Evolutionary conservation across 2,888 invertebrate species (phyloP).

Genomic region (Cantharis rufa): DNA sequence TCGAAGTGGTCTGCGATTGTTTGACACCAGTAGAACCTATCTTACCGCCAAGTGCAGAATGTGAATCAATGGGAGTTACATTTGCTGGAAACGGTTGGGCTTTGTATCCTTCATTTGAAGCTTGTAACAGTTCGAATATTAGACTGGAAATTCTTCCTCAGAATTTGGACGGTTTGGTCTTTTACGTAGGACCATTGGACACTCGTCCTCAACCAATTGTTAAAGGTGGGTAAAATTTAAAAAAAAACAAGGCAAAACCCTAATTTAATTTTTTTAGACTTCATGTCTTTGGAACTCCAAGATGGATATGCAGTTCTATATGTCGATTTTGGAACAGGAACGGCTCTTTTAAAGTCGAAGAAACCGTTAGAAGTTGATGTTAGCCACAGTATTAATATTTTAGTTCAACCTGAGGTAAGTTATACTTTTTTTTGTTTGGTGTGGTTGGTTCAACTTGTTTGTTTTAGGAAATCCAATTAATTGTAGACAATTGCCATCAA

Average conservation of each 20-base stretch:
- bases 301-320: conserved; percentile 82
- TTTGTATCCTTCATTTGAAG: conserved; percentile 84
- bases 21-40: conserved; percentile 55
- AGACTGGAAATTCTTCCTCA: conserved; percentile 81
- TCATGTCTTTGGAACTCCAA: conserved; percentile 84
- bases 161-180: conserved; percentile 78
- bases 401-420: conserved; percentile 57
- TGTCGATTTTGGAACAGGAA: conserved; percentile 87
- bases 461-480: conserved; percentile 48
- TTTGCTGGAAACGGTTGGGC: conserved; percentile 93
- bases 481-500: conserved; percentile 51
- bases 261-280: conserved; percentile 64
- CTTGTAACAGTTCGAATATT: conserved; percentile 83
- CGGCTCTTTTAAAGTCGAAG: conserved; percentile 69
- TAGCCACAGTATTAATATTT: conserved; percentile 85
- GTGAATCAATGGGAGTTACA: conserved; percentile 85
- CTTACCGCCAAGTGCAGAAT: conserved; percentile 49
- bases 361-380: conserved; percentile 81
- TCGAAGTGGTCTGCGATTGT: conserved; percentile 77
- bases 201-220: conserved; percentile 67
- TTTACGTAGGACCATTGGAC: conserved; percentile 86
- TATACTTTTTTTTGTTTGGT: conserved; percentile 37
- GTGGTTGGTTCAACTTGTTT: background rate
- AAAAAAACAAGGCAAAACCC: conserved; percentile 8
- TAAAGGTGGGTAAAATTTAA: conserved; percentile 58